Percentiles rank a stretch among this genome's conserved stretches.
Conservation (phyloP, 2,797 vertebrate genomes). For the Rousettus madagascariensis region DNA sequence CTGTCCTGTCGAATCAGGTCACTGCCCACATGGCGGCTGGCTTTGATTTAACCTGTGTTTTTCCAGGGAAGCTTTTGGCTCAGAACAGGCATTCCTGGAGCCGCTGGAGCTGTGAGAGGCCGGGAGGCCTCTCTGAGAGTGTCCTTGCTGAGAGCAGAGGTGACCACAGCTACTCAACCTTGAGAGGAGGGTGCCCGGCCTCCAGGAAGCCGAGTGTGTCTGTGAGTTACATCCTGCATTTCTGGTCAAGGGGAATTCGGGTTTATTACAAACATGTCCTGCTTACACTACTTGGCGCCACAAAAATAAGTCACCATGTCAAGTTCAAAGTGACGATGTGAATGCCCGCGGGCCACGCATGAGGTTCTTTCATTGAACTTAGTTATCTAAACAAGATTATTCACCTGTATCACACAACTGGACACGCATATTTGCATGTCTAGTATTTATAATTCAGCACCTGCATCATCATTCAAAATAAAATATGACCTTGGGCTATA, state of each 20-base stretch:
- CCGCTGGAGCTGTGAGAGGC: neutral
- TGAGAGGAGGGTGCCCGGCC: accelerated
- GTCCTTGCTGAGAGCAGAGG: neutral
- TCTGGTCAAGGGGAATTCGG: neutral
- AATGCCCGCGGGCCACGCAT: neutral
- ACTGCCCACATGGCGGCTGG: neutral
- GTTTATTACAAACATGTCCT: neutral
- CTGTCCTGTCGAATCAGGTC: neutral
- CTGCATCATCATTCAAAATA: neutral
- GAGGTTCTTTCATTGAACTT: neutral
- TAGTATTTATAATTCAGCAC: neutral
- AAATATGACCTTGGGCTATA: neutral
- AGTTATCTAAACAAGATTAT: neutral
- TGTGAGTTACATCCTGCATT: neutral
- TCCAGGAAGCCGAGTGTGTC: neutral
- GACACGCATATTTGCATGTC: neutral
- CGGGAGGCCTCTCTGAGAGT: neutral
- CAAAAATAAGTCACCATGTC: neutral
- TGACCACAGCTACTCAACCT: neutral
- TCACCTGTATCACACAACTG: neutral
- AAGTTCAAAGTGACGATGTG: neutral
- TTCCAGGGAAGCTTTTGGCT: conserved; percentile 3
- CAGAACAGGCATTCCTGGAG: neutral
- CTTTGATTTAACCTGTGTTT: conserved; percentile 28
- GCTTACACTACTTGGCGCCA: neutral